Percentiles rank a stretch among this genome's conserved stretches.
phyloP scores from a whole-genome alignment of 2,888 invertebrate genomes.

The Orchesella flavescens region DNA sequence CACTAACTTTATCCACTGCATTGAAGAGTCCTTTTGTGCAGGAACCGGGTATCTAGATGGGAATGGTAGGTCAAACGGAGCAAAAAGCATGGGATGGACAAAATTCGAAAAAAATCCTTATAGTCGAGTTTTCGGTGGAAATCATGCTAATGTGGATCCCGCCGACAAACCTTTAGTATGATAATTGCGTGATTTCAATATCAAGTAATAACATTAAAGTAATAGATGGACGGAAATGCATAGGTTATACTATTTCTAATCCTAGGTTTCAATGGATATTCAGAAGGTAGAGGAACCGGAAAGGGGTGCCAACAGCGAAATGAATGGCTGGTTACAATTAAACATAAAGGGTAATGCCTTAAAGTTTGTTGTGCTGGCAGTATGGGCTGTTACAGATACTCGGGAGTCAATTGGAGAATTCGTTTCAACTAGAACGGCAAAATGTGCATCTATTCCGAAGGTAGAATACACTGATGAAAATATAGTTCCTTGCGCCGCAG shows the following conservation, averaged over 20 bases:
- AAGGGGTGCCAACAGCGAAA: background rate
- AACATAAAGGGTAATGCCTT: background rate
- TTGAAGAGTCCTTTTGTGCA: constrained; percentile 26
- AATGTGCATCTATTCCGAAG: no score
- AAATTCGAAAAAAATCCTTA: background rate
- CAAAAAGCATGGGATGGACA: background rate
- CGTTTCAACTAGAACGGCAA: background rate
- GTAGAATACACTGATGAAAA: background rate
- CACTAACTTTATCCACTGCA: background rate
- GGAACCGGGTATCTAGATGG: background rate
- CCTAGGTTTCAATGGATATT: background rate
- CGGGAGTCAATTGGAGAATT: constrained; percentile 9
- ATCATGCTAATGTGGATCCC: background rate
- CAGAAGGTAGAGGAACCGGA: background rate
- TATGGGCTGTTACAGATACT: constrained; percentile 6
- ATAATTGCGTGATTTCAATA: no score
- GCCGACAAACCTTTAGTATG: background rate
- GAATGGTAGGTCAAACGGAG: background rate
- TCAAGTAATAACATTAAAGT: no score
- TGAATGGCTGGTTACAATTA: constrained; percentile 6
- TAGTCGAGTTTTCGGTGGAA: background rate
- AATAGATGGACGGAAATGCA: no score
- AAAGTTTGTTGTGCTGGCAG: background rate
- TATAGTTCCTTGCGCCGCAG: background rate
- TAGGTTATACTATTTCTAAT: no score